Evolutionary conservation across 2,113 vertebrate species (phyloP).

Genomic region (Erpornis zantholeuca): DNA sequence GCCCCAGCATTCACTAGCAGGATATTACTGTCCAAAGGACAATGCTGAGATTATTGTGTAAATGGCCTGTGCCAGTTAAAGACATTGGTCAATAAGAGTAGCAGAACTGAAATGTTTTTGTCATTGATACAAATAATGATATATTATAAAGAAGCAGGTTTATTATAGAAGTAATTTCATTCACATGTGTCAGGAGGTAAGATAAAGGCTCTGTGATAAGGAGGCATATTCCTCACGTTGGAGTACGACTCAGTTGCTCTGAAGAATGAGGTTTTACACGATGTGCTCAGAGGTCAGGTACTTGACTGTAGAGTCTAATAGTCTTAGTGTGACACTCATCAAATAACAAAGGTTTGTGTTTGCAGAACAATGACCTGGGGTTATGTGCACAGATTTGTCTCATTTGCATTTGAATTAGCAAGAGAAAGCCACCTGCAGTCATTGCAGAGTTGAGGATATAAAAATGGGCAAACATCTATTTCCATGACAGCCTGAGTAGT

Average conservation of each 20-base stretch:
- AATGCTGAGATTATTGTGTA: not conserved
- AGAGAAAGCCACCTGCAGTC: not conserved
- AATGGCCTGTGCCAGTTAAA: not conserved
- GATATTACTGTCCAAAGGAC: not conserved
- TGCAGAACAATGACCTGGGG: not conserved
- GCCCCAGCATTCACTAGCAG: not conserved
- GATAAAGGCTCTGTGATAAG: not conserved
- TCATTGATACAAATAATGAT: not conserved
- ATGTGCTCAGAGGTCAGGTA: not conserved
- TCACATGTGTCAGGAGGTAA: not conserved
- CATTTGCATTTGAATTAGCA: not conserved
- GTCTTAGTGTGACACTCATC: not conserved
- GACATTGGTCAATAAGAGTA: not conserved
- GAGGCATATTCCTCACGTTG: not conserved
- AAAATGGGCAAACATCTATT: not conserved
- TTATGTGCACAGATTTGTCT: not conserved
- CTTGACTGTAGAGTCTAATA: not conserved
- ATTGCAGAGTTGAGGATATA: not conserved
- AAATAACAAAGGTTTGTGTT: not conserved
- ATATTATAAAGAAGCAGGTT: not conserved
- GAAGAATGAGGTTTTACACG: not conserved
- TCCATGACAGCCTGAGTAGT: not conserved
- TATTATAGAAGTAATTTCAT: not conserved
- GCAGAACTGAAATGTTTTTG: not conserved
- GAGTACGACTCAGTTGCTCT: not conserved